Evolutionary conservation across 2,113 vertebrate species (phyloP).

Genomic region (Dascyllus trimaculatus): DNA sequence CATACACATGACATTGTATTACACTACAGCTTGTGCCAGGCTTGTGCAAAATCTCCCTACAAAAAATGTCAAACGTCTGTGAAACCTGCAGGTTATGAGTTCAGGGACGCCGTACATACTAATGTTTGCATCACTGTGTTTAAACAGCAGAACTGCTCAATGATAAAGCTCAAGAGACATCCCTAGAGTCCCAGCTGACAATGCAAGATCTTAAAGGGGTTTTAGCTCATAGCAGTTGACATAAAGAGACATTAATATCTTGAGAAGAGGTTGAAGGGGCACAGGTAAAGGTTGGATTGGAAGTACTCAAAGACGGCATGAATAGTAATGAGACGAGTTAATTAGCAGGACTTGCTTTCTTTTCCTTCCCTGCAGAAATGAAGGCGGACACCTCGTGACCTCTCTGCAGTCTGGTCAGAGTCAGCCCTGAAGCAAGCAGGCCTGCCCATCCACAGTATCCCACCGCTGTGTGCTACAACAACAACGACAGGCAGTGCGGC

Average conservation of each 20-base stretch:
- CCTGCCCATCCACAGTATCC: neutral
- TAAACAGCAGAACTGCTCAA: too few relatives aligned
- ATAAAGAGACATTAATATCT: conserved; percentile 12
- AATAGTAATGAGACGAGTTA: conserved; percentile 49
- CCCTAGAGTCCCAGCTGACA: conserved; percentile 33
- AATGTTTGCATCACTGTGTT: too few relatives aligned
- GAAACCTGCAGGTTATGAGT: conserved; percentile 6
- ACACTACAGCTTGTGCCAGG: too few relatives aligned
- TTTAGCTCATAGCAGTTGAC: conserved; percentile 37
- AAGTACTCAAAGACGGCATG: conserved; percentile 32
- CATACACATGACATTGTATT: too few relatives aligned
- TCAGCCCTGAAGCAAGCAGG: neutral
- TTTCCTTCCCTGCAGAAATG: conserved; percentile 23
- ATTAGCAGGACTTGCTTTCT: conserved; percentile 28
- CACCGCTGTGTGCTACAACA: neutral
- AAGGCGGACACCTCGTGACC: conserved; percentile 24
- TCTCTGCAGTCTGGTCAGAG: conserved; percentile 7
- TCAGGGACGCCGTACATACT: too few relatives aligned
- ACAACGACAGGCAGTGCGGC: conserved; percentile 6
- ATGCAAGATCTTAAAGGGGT: conserved; percentile 10
- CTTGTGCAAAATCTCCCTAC: too few relatives aligned
- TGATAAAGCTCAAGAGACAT: neutral
- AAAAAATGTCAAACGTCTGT: neutral
- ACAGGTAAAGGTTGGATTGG: conserved; percentile 32
- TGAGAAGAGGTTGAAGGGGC: conserved; percentile 39